Conservation (phyloP, 2,797 vertebrate species). For the Monodelphis domestica region DNA sequence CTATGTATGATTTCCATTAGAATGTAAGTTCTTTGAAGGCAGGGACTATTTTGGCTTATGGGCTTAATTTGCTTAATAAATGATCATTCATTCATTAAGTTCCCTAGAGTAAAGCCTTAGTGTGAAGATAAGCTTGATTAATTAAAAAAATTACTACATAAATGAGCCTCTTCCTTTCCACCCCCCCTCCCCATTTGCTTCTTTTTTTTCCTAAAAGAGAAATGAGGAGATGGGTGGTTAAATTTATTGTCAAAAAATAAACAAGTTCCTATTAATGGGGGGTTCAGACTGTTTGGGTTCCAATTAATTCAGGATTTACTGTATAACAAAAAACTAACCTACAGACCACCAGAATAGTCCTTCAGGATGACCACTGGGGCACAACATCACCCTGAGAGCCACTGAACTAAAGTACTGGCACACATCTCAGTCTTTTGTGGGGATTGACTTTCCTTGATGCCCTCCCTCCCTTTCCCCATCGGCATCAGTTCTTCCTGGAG, state of each 20-base stretch:
- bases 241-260: neutral
- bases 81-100: neutral
- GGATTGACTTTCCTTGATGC: neutral
- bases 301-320: neutral
- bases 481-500: constrained; percentile 59
- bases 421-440: neutral
- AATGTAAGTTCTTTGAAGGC: neutral
- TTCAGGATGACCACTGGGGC: neutral
- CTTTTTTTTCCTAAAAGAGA: neutral
- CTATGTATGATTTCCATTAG: neutral
- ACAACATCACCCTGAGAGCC: neutral
- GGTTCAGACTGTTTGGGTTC: neutral
- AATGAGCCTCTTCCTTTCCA: neutral
- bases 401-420: neutral
- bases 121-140: neutral
- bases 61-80: neutral
- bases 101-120: neutral
- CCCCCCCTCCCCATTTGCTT: neutral
- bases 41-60: neutral
- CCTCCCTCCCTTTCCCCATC: constrained; percentile 26
- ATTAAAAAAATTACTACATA: neutral
- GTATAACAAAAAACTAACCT: neutral
- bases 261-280: neutral
- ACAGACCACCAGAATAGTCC: neutral
- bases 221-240: neutral